Evolutionary conservation across 1,140 invertebrate species (phyloP).

Genomic region (Anastrepha obliqua): DNA sequence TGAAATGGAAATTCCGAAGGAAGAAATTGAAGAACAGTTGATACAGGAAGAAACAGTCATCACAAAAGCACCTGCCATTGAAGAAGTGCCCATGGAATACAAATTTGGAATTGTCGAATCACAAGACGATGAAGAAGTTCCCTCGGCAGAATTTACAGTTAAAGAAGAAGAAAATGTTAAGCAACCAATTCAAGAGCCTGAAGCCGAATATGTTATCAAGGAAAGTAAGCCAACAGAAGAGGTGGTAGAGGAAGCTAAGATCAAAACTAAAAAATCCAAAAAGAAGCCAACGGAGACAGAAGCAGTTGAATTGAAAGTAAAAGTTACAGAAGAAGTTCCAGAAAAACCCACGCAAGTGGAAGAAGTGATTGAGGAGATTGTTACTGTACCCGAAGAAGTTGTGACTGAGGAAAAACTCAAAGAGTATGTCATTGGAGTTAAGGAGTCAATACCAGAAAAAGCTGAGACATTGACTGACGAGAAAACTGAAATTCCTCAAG

Average conservation of each 20-base stretch:
- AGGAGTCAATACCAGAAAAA: constrained; percentile 50
- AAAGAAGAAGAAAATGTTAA: constrained; percentile 49
- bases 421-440: constrained; percentile 52
- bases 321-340: constrained; percentile 56
- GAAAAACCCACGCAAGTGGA: constrained; percentile 46
- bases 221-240: constrained; percentile 65
- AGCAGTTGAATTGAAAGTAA: constrained; percentile 60
- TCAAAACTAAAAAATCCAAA: constrained; percentile 71
- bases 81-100: constrained; percentile 56
- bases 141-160: constrained; percentile 60
- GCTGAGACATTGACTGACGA: neutral
- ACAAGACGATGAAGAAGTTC: constrained; percentile 46
- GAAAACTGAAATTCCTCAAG: constrained; percentile 45
- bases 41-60: constrained; percentile 31
- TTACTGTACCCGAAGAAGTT: neutral
- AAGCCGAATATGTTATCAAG: constrained; percentile 66
- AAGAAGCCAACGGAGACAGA: constrained; percentile 67
- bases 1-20: constrained; percentile 58
- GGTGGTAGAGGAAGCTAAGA: constrained; percentile 65
- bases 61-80: constrained; percentile 56
- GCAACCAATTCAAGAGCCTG: constrained; percentile 64
- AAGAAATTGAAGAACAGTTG: constrained; percentile 45
- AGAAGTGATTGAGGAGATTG: constrained; percentile 39
- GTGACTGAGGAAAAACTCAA: constrained; percentile 43
- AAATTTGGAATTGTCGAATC: constrained; percentile 51